These are phyloP conservation scores for Glaucopsyche alexis DNA, from an alignment of 2,888 invertebrate species.

Conservation along the genomic window DNA sequence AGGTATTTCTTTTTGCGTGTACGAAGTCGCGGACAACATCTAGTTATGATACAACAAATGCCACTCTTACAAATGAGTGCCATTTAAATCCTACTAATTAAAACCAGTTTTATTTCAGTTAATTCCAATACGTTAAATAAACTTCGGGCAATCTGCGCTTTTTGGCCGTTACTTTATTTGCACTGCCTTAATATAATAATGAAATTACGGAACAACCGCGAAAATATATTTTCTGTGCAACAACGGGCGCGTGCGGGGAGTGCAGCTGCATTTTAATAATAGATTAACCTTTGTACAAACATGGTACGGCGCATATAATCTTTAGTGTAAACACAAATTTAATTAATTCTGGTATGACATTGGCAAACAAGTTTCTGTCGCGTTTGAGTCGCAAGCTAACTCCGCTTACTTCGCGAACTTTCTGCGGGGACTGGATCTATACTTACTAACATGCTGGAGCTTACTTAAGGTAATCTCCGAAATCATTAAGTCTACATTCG, in stretches of 20 bases:
- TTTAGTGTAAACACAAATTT: slow-evolving; percentile 66
- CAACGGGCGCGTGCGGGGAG: slow-evolving; percentile 40
- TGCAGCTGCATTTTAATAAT: slow-evolving; percentile 67
- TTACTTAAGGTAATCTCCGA: not conserved
- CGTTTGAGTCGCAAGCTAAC: slow-evolving; percentile 20
- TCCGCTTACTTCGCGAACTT: slow-evolving; percentile 16
- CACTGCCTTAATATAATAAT: slow-evolving; percentile 18
- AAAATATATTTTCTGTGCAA: slow-evolving; percentile 28
- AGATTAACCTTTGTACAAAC: slow-evolving; percentile 62
- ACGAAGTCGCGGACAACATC: no score
- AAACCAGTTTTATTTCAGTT: slow-evolving; percentile 17
- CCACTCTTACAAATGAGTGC: not conserved
- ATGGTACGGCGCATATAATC: slow-evolving; percentile 55
- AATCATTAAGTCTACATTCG: slow-evolving; percentile 4
- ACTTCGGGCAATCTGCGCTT: slow-evolving; percentile 18
- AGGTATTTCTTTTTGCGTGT: no score
- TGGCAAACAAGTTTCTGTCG: slow-evolving; percentile 24
- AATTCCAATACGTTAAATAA: slow-evolving; percentile 3
- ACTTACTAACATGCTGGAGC: not conserved
- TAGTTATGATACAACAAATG: no score
- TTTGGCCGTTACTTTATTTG: slow-evolving; percentile 13
- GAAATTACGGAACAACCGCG: slow-evolving; percentile 25
- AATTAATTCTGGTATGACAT: slow-evolving; percentile 54
- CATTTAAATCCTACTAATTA: not conserved
- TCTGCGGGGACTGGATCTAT: not conserved